A percentile compares a stretch with the other conserved stretches of the same genome.
These are phyloP conservation scores for Drosophila saltans DNA, from an alignment of 1,140 invertebrate genomes.

Conservation along the genomic window DNA sequence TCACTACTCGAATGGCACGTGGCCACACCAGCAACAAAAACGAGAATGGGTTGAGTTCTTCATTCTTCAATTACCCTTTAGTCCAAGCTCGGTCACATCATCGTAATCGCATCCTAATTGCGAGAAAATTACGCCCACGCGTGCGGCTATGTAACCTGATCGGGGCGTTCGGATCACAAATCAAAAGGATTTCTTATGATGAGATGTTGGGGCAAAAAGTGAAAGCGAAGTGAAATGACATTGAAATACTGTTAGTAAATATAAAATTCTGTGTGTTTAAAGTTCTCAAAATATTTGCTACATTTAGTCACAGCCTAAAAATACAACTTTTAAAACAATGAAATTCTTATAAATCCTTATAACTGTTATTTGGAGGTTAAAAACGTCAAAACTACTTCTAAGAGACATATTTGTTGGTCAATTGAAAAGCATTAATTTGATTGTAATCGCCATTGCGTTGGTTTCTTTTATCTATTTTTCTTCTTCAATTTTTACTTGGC, in stretches of 20 bases:
- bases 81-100: slow-evolving; percentile 64
- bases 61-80: slow-evolving; percentile 79
- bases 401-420: no score
- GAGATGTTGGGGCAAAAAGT: background rate
- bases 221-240: background rate
- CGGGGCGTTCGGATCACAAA: slow-evolving; percentile 51
- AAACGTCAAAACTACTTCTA: no score
- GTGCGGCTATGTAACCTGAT: slow-evolving; percentile 76
- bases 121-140: slow-evolving; percentile 83
- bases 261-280: no score
- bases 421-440: no score
- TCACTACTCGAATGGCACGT: slow-evolving; percentile 56
- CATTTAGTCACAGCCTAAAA: no score
- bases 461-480: no score
- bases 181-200: slow-evolving; percentile 40
- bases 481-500: no score
- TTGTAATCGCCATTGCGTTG: no score
- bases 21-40: slow-evolving; percentile 39
- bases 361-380: no score
- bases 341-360: no score
- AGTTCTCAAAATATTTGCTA: no score
- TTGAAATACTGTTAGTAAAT: background rate
- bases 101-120: slow-evolving; percentile 83
- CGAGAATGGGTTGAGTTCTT: slow-evolving; percentile 31
- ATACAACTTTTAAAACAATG: no score